Evolutionary conservation across 2,888 invertebrate genomes (phyloP).

Genomic region (Morpho deidamia): DNA sequence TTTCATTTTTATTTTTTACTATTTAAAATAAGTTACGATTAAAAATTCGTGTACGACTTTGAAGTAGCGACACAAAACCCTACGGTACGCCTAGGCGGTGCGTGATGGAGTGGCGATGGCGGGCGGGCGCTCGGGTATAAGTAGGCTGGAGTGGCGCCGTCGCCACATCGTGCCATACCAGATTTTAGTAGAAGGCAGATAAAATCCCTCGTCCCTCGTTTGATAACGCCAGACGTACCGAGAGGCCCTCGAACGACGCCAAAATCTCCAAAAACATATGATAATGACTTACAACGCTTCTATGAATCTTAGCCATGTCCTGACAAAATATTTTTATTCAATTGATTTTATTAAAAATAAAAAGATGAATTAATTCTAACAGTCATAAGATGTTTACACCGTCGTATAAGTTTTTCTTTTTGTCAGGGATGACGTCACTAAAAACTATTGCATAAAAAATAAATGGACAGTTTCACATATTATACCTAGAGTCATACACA

Average conservation of each 20-base stretch:
- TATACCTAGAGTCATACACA: too few species aligned
- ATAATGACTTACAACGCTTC: too few species aligned
- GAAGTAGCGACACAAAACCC: constrained; percentile 19
- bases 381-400: too few species aligned
- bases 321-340: too few species aligned
- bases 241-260: not conserved
- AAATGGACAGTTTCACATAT: too few species aligned
- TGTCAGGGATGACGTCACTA: too few species aligned
- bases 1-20: constrained; percentile 46
- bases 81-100: constrained; percentile 30
- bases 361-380: too few species aligned
- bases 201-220: constrained; percentile 4
- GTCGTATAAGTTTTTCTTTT: too few species aligned
- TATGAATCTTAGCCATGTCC: too few species aligned
- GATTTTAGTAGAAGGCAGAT: constrained; percentile 15
- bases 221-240: not conserved
- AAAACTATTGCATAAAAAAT: too few species aligned
- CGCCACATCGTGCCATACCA: constrained; percentile 18
- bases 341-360: too few species aligned
- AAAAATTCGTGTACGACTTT: constrained; percentile 15
- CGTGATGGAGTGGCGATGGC: constrained; percentile 45
- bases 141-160: constrained; percentile 33
- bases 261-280: not conserved
- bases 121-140: constrained; percentile 36
- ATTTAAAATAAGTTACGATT: constrained; percentile 6